A percentile compares a stretch with the other conserved stretches of the same genome.
phyloP scores from a whole-genome alignment of 2,888 invertebrate genomes.

The Mechanitis messenoides region DNA sequence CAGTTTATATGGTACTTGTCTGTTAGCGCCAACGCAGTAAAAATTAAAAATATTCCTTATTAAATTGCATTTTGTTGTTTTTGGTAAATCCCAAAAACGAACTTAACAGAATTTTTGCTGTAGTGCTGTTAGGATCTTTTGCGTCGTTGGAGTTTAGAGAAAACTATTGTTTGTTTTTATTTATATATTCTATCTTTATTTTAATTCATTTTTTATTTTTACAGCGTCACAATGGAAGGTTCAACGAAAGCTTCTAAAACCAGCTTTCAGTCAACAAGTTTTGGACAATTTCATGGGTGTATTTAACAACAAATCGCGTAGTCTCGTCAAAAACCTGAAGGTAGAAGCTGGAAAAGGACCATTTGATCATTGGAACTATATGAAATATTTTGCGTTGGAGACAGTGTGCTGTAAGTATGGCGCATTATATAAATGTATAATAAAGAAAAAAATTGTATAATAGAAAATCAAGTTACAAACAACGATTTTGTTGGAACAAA shows the following conservation, averaged over 20 bases:
- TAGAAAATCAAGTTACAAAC: too few relatives aligned
- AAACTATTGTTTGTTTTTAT: too few relatives aligned
- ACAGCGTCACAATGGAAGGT: not conserved
- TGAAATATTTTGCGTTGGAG: conserved; percentile 50
- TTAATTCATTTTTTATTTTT: conserved; percentile 1
- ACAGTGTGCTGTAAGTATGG: conserved; percentile 30
- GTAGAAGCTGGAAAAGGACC: not conserved
- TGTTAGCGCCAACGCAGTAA: too few relatives aligned
- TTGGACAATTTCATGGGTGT: not conserved
- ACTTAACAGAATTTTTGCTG: too few relatives aligned
- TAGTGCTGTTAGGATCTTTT: too few relatives aligned
- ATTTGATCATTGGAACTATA: conserved; percentile 52
- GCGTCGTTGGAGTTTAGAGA: too few relatives aligned
- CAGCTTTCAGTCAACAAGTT: not conserved
- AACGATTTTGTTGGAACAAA: too few relatives aligned
- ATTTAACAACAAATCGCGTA: not conserved
- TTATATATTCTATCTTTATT: too few relatives aligned
- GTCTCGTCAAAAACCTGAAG: not conserved
- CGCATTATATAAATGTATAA: not conserved
- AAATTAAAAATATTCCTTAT: too few relatives aligned
- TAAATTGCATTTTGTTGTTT: too few relatives aligned
- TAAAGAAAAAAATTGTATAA: not conserved
- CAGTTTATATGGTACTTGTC: too few relatives aligned
- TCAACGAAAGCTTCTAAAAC: not conserved
- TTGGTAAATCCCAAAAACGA: too few relatives aligned